Evolutionary conservation across 2,797 vertebrate species (phyloP).

Genomic region (Gymnocypris eckloni): DNA sequence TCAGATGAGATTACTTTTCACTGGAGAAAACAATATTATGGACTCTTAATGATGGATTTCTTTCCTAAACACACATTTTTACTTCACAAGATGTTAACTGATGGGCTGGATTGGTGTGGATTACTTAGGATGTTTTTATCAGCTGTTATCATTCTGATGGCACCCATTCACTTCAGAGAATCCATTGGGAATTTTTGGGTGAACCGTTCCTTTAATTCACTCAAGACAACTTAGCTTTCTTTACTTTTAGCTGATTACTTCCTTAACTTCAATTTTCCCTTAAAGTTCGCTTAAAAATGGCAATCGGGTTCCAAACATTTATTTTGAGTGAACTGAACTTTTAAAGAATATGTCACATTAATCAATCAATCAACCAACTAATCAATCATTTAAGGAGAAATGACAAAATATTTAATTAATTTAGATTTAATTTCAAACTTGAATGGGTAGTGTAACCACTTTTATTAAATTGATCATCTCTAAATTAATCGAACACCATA

Average conservation of each 20-base stretch:
- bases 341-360: background rate
- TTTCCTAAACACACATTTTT: background rate
- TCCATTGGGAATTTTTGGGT: background rate
- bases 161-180: background rate
- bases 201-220: background rate
- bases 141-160: background rate
- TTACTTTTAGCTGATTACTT: background rate
- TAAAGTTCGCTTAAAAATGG: background rate
- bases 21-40: background rate
- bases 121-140: background rate
- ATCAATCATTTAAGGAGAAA: slow-evolving; percentile 13
- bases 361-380: background rate
- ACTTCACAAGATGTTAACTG: background rate
- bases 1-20: background rate
- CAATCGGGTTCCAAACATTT: background rate
- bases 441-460: background rate
- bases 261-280: background rate
- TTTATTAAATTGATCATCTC: background rate
- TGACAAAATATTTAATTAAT: slow-evolving; percentile 7
- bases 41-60: background rate
- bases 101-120: background rate
- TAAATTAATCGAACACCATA: background rate
- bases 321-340: background rate
- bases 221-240: background rate
- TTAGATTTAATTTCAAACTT: slow-evolving; percentile 9